Conservation (phyloP, 1,140 invertebrate species). For the Drosophila biarmipes region DNA sequence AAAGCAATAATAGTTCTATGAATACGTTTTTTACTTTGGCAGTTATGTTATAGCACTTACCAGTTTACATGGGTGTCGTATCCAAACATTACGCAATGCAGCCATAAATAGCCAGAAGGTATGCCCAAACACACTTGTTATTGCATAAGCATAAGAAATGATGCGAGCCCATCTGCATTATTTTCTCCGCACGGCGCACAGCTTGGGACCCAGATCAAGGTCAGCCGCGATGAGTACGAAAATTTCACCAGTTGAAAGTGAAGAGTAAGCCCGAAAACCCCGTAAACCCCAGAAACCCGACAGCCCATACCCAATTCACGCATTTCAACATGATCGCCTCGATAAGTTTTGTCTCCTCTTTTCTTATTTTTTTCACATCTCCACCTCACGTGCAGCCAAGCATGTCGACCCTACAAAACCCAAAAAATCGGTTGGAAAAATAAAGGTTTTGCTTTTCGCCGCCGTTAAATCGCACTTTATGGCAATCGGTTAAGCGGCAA, state of each 20-base stretch:
- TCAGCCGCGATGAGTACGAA: conserved; percentile 45
- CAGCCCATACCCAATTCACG: conserved; percentile 27
- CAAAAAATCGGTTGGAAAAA: conserved; percentile 21
- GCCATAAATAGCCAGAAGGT: conserved; percentile 40
- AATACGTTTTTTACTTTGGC: background rate
- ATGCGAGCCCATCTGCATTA: conserved; percentile 39
- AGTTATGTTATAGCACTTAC: background rate
- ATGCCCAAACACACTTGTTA: conserved; percentile 29
- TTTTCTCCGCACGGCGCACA: conserved; percentile 28
- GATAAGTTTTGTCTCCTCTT: conserved; percentile 27
- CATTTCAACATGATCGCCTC: conserved; percentile 49
- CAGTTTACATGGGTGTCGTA: background rate
- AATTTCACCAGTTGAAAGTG: conserved; percentile 50
- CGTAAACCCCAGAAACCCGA: background rate
- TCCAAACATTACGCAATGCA: conserved; percentile 16
- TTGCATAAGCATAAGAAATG: conserved; percentile 54
- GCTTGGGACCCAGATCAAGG: conserved; percentile 38
- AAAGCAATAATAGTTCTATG: background rate
- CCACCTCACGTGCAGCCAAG: conserved; percentile 38
- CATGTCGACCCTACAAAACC: conserved; percentile 30
- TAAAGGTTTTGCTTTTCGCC: conserved; percentile 23
- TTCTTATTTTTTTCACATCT: conserved; percentile 20
- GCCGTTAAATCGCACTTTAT: conserved; percentile 27
- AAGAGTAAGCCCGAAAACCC: conserved; percentile 24
- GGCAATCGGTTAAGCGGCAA: conserved; percentile 46